Conservation (phyloP, 2,797 vertebrate species). For the Sebastes oblongus region DNA sequence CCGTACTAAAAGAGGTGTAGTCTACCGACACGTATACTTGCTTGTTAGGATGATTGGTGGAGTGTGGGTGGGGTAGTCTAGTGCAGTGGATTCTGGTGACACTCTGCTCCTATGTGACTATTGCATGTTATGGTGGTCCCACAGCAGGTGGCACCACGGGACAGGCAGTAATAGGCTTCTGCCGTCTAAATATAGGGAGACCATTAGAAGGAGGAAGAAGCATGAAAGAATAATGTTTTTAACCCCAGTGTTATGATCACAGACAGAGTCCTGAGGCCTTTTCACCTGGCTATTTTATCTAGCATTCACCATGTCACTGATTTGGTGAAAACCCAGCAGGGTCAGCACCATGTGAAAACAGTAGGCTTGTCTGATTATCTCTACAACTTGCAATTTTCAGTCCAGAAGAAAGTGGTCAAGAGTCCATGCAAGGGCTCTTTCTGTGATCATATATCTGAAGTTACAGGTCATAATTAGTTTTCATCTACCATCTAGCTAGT, state of each 20-base stretch:
- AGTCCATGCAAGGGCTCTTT: not conserved
- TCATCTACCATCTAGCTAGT: not conserved
- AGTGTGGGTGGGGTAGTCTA: constrained; percentile 15
- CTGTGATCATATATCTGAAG: not conserved
- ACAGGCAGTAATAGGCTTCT: not conserved
- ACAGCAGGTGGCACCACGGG: not conserved
- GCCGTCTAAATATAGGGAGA: not conserved
- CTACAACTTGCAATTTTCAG: not conserved
- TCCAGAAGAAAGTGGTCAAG: not conserved
- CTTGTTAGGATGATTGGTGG: constrained; percentile 34
- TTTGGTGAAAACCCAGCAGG: not conserved
- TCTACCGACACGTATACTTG: constrained; percentile 24
- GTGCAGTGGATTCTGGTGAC: constrained; percentile 11
- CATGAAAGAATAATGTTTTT: not conserved
- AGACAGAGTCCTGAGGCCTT: not conserved
- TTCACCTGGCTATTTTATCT: not conserved
- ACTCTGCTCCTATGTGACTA: constrained; percentile 7
- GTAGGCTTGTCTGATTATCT: constrained; percentile 6
- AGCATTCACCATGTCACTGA: not conserved
- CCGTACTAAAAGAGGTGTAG: constrained; percentile 24
- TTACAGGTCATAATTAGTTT: not conserved
- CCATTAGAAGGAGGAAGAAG: not conserved
- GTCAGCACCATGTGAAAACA: not conserved
- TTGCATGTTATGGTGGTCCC: not conserved
- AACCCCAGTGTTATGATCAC: not conserved